Evolutionary conservation across 2,888 invertebrate genomes (phyloP), one percentile per base, ranked within the genome.

Genomic region (Altica lythri): DNA sequence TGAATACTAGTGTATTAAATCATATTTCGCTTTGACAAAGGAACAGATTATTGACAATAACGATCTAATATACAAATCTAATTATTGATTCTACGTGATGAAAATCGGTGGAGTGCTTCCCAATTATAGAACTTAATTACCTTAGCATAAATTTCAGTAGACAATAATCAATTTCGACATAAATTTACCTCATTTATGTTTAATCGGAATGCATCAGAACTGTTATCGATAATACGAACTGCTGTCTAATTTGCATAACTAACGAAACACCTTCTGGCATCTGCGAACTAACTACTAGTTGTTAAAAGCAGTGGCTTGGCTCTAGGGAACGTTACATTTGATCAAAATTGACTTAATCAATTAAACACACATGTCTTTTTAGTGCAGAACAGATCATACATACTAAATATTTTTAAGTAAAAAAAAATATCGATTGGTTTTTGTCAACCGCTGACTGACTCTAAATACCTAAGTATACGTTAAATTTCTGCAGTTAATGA

Each of bases 131-230:
- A 48, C 38, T 38, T 38, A 38, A 48, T 48, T 48, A 48, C 27
- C 38, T 48, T 48, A 38, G 48, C 48, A 48, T 48, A 48, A 48
- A 48, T 48, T 48, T 37, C 48, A 38, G 13, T 18, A 29, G n/a
- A 29, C 30, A 38, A 48, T 48, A 48, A 37, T 48, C 48, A 48
- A 48, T 48, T 48, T 38, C 48, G 38, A 48, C 38, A 38, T 48
- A 29, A 38, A 38, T 48, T 48, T 17, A 38, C 35, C 48, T 48
- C 48, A 48, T 48, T 48, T 48, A 27, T 38, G 48, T 38, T 48
- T 48, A 48, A 38, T 48, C 27, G 27, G 37, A 48, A 48, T 48
- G 48, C 48, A 48, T 29, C 29, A 38, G 29, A 48, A 38, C 48
- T 38, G 38, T 38, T 38, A 38, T 25, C 38, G 30, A 48, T 48